phyloP scores from a whole-genome alignment of 2,797 vertebrate species.

The Ataeniobius toweri region DNA sequence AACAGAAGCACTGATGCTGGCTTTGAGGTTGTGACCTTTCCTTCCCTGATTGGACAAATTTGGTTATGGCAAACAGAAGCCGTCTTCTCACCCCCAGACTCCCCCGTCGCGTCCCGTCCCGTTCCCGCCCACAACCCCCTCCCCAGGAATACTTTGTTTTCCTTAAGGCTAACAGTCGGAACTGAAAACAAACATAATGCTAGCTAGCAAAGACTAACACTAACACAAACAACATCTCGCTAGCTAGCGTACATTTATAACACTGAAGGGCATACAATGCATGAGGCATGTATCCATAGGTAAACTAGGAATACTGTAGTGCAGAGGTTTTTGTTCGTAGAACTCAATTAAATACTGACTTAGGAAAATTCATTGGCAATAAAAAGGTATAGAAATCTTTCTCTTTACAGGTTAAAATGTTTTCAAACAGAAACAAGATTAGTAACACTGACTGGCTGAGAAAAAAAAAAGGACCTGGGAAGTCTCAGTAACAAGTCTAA shows the following conservation, averaged over 20 bases:
- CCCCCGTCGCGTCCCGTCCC: slow-evolving; percentile 37
- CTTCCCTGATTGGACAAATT: slow-evolving; percentile 80
- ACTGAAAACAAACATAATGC: slow-evolving; percentile 66
- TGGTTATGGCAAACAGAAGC: slow-evolving; percentile 69
- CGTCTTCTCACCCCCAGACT: slow-evolving; percentile 31
- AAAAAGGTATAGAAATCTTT: slow-evolving; percentile 95
- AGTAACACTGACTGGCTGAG: slow-evolving; percentile 91
- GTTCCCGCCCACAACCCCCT: slow-evolving; percentile 22
- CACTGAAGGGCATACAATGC: slow-evolving; percentile 81
- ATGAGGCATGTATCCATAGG: slow-evolving; percentile 81
- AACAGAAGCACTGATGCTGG: slow-evolving; percentile 67
- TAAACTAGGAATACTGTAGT: slow-evolving; percentile 85
- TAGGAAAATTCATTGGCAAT: slow-evolving; percentile 86
- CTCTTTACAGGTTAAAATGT: slow-evolving; percentile 94
- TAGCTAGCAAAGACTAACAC: slow-evolving; percentile 71
- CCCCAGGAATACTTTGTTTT: slow-evolving; percentile 71
- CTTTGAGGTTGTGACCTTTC: slow-evolving; percentile 71
- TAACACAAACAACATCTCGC: slow-evolving; percentile 65
- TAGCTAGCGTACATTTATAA: slow-evolving; percentile 71
- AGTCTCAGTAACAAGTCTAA: slow-evolving; percentile 75
- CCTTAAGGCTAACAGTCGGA: slow-evolving; percentile 83
- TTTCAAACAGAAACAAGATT: slow-evolving; percentile 83
- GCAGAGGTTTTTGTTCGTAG: slow-evolving; percentile 82
- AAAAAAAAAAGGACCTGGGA: slow-evolving; percentile 68
- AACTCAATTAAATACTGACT: slow-evolving; percentile 88